Conservation (phyloP, 2,113 vertebrate genomes). For the Geococcyx californianus region DNA sequence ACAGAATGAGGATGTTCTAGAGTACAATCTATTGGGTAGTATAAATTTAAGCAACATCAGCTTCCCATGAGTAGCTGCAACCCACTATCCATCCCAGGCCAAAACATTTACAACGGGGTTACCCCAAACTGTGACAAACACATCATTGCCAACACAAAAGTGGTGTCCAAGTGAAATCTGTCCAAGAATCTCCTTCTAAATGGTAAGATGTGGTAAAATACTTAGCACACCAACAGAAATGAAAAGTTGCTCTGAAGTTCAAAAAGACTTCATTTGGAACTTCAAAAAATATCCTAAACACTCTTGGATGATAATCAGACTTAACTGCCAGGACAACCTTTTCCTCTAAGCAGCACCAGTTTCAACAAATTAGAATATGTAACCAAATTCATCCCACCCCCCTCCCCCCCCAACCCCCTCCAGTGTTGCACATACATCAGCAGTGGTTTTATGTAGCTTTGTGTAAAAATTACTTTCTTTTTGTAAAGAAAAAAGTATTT, state of each 20-base stretch:
- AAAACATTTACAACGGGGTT: neutral
- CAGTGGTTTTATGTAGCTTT: neutral
- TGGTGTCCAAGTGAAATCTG: neutral
- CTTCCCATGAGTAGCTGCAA: neutral
- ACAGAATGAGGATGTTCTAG: neutral
- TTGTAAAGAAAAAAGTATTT: neutral
- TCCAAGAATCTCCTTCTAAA: neutral
- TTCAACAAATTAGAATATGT: neutral
- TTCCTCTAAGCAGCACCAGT: neutral
- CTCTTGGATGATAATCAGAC: neutral
- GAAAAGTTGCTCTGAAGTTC: neutral
- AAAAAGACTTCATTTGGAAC: neutral
- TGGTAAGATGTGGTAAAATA: neutral
- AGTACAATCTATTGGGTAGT: neutral
- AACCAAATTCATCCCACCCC: neutral
- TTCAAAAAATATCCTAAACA: neutral
- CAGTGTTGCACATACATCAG: neutral
- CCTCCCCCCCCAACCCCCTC: too few species aligned
- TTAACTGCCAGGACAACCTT: neutral
- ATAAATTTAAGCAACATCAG: neutral
- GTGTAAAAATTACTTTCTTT: neutral
- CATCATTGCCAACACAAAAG: neutral
- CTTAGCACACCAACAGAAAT: neutral
- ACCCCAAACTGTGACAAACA: neutral
- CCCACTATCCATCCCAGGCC: neutral